Percentiles rank a stretch among this genome's conserved stretches.
phyloP scores from a whole-genome alignment of 2,888 invertebrate genomes.

The Rhagophthalmus giganteus region DNA sequence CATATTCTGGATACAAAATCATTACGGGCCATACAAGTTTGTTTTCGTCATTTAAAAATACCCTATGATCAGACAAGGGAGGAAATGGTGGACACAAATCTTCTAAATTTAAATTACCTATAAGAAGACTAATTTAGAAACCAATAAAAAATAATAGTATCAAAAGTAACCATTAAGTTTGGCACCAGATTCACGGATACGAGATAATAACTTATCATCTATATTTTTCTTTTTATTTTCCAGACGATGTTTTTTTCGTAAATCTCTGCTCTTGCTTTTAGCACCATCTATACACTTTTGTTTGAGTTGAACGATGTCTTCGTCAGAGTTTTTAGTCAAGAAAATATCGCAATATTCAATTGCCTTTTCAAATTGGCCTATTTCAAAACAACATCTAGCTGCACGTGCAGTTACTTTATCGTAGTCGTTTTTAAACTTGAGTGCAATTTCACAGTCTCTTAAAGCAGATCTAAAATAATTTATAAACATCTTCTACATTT shows the following conservation, averaged over 20 bases:
- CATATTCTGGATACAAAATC: conserved; percentile 86
- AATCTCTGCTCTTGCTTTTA: conserved; percentile 60
- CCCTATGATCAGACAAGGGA: conserved; percentile 66
- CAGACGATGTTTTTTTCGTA: conserved; percentile 58
- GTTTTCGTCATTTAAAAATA: conserved; percentile 63
- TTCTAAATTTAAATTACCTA: conserved; percentile 52
- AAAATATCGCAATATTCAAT: conserved; percentile 72
- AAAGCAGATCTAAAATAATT: conserved; percentile 65
- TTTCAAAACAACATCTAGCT: conserved; percentile 70
- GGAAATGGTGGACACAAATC: conserved; percentile 68
- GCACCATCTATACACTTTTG: conserved; percentile 58
- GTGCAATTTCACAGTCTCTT: conserved; percentile 77
- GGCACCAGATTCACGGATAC: conserved; percentile 56
- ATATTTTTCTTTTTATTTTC: conserved; percentile 55
- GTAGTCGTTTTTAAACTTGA: conserved; percentile 76
- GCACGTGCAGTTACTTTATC: conserved; percentile 76
- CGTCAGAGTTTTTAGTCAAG: conserved; percentile 62
- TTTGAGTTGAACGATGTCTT: conserved; percentile 60
- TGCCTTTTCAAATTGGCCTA: conserved; percentile 71
- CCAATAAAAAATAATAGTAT: neutral
- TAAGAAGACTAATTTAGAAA: neutral
- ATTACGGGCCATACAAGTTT: conserved; percentile 84
- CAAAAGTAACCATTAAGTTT: conserved; percentile 56
- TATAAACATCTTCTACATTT: neutral
- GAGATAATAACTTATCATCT: conserved; percentile 54